Percentiles rank a stretch among this genome's conserved stretches.
phyloP scores from a whole-genome alignment of 2,113 vertebrate genomes.

The Boleophthalmus pectinirostris region DNA sequence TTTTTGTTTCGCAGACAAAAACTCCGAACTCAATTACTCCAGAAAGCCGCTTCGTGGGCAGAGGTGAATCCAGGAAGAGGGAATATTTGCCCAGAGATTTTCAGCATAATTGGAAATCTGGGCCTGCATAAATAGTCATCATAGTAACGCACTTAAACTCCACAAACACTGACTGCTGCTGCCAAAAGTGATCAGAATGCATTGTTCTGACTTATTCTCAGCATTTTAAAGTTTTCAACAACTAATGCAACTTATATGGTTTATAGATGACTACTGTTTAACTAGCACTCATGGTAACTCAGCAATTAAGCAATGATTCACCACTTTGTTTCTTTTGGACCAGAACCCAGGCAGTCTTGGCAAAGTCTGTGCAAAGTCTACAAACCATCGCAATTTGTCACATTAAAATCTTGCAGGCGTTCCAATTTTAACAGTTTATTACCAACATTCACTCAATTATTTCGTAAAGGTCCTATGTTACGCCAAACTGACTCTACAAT shows the following conservation, averaged over 20 bases:
- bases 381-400: too few species aligned
- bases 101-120: conserved; percentile 70
- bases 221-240: not conserved
- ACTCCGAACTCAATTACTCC: conserved; percentile 57
- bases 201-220: conserved; percentile 16
- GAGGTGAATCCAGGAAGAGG: conserved; percentile 65
- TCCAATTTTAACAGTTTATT: too few species aligned
- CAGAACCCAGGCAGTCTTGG: too few species aligned
- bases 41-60: conserved; percentile 52
- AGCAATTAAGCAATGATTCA: too few species aligned
- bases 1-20: conserved; percentile 53
- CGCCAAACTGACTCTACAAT: too few species aligned
- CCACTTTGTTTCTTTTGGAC: too few species aligned
- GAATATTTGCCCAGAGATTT: conserved; percentile 72
- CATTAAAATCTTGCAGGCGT: too few species aligned
- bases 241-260: not conserved
- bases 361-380: too few species aligned
- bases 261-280: too few species aligned
- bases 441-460: too few species aligned
- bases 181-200: conserved; percentile 54
- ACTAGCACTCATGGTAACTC: too few species aligned
- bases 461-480: too few species aligned
- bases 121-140: conserved; percentile 71
- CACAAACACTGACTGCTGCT: conserved; percentile 53
- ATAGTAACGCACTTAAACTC: conserved; percentile 50